A percentile compares a stretch with the other conserved stretches of the same genome.
These are phyloP conservation scores for Myrmophylax atrothorax DNA, from an alignment of 2,113 vertebrate species.

Conservation along the genomic window DNA sequence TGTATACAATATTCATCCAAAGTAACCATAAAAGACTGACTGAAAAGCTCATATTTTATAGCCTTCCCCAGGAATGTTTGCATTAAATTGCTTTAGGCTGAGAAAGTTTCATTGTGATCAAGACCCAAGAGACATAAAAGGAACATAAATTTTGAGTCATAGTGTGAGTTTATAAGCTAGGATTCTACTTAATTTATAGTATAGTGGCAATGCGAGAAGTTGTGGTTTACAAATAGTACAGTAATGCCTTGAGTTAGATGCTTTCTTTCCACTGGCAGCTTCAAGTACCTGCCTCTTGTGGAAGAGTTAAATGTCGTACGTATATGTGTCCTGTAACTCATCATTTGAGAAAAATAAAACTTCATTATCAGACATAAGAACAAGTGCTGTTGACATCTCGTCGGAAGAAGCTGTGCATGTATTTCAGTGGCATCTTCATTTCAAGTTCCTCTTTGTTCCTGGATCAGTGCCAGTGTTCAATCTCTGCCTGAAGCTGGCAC, in stretches of 20 bases:
- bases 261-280: constrained; percentile 16
- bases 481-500: constrained; percentile 56
- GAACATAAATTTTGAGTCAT: constrained; percentile 69
- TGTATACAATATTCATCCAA: constrained; percentile 61
- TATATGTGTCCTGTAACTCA: constrained; percentile 41
- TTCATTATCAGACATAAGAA: constrained; percentile 46
- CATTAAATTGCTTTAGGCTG: constrained; percentile 68
- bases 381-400: constrained; percentile 6
- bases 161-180: constrained; percentile 71
- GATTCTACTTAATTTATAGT: constrained; percentile 76
- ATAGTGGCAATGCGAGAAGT: constrained; percentile 55
- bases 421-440: constrained; percentile 18
- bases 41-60: constrained; percentile 71
- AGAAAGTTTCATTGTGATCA: constrained; percentile 75
- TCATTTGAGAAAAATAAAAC: constrained; percentile 66
- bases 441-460: constrained; percentile 29
- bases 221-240: constrained; percentile 65
- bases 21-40: constrained; percentile 72
- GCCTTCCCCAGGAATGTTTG: constrained; percentile 69
- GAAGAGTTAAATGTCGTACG: constrained; percentile 61
- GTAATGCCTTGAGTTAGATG: constrained; percentile 55
- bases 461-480: constrained; percentile 55
- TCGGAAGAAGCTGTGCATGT: constrained; percentile 37
- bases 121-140: constrained; percentile 70
- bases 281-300: background rate